Evolutionary conservation across 2,797 vertebrate species (phyloP).

Genomic region (Furcifer pardalis): DNA sequence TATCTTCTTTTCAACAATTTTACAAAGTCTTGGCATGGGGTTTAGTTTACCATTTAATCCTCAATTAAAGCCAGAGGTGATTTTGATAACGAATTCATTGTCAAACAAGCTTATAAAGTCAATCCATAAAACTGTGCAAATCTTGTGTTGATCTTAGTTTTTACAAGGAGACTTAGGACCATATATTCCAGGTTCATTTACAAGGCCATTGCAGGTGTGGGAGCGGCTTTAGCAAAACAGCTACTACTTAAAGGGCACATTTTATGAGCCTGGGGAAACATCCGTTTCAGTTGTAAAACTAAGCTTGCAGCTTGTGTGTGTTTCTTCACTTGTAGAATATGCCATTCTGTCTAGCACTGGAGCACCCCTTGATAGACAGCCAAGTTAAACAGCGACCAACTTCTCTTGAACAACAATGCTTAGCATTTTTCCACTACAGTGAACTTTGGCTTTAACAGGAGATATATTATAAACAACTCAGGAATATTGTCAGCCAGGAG

Average conservation of each 20-base stretch:
- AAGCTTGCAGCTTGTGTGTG: conserved; percentile 31
- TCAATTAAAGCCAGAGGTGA: conserved; percentile 64
- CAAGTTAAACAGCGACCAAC: conserved; percentile 37
- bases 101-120: conserved; percentile 73
- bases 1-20: conserved; percentile 10
- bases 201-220: conserved; percentile 77
- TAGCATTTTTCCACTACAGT: conserved; percentile 35
- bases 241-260: conserved; percentile 70
- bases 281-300: conserved; percentile 65
- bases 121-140: conserved; percentile 76
- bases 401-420: conserved; percentile 52
- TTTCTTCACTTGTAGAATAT: conserved; percentile 50
- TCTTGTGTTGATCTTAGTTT: conserved; percentile 74
- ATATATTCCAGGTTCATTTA: conserved; percentile 67
- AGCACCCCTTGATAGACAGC: conserved; percentile 43
- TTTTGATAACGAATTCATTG: conserved; percentile 71
- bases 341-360: conserved; percentile 33
- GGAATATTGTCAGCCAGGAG: conserved; percentile 16
- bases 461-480: conserved; percentile 3
- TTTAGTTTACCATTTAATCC: conserved; percentile 56
- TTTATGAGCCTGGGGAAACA: conserved; percentile 74
- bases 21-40: conserved; percentile 32
- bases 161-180: conserved; percentile 73
- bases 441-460: conserved; percentile 54
- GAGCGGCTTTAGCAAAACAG: conserved; percentile 68